Conservation (phyloP, 2,113 vertebrate genomes). For the Hirundichthys speculiger region DNA sequence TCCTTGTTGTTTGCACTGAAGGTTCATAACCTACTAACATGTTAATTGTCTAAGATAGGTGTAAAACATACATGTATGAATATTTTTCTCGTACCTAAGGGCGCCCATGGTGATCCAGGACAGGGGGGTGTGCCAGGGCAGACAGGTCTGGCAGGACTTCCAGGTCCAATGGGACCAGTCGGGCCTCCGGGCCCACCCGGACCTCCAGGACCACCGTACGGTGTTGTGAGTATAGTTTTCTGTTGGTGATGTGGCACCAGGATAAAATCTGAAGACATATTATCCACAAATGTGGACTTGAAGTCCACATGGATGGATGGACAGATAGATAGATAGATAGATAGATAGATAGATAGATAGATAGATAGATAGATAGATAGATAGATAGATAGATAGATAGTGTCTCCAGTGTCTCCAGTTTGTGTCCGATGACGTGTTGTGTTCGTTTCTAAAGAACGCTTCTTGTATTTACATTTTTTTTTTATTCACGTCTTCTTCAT, state of each 20-base stretch:
- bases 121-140: constrained; percentile 78
- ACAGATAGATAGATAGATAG: too few relatives aligned
- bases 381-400: too few relatives aligned
- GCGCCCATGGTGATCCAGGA: constrained; percentile 81
- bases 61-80: background rate
- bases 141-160: constrained; percentile 83
- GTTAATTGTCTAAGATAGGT: background rate
- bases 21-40: background rate
- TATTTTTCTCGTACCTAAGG: constrained; percentile 68
- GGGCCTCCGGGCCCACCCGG: constrained; percentile 87
- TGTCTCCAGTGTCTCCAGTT: too few relatives aligned
- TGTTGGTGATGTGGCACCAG: background rate
- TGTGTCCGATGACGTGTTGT: background rate
- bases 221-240: constrained; percentile 80
- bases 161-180: constrained; percentile 88
- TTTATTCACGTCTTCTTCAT: background rate
- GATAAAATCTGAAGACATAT: background rate
- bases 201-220: constrained; percentile 76
- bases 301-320: too few relatives aligned
- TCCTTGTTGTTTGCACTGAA: background rate
- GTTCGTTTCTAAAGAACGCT: background rate
- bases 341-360: too few relatives aligned
- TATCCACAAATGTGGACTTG: background rate
- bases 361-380: too few relatives aligned
- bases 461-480: background rate